phyloP scores from a whole-genome alignment of 1,140 invertebrate genomes.

The Arctopsyche grandis region DNA sequence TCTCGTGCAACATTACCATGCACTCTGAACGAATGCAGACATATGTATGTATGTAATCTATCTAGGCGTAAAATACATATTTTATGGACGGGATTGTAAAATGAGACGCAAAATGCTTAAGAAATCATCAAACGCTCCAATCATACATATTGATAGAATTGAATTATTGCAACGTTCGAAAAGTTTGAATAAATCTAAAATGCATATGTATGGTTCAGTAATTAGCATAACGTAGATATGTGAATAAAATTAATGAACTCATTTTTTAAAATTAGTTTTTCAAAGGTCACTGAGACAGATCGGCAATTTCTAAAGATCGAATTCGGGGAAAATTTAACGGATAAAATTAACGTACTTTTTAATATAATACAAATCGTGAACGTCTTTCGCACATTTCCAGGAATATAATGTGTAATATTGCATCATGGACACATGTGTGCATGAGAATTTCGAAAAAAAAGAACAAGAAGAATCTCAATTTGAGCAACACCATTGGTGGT shows the following conservation, averaged over 20 bases:
- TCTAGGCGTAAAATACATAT: background rate
- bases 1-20: background rate
- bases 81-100: background rate
- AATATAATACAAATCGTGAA: slow-evolving; percentile 19
- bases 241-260: too few relatives aligned
- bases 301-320: too few relatives aligned
- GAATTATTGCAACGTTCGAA: too few relatives aligned
- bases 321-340: too few relatives aligned
- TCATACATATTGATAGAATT: too few relatives aligned
- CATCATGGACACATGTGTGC: background rate
- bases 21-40: background rate
- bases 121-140: too few relatives aligned
- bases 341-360: too few relatives aligned
- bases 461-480: background rate
- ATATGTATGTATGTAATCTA: background rate
- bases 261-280: too few relatives aligned
- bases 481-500: slow-evolving; percentile 19
- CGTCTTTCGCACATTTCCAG: background rate
- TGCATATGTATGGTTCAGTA: too few relatives aligned
- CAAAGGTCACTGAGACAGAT: too few relatives aligned
- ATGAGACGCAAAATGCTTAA: background rate
- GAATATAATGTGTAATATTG: slow-evolving; percentile 5
- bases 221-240: too few relatives aligned
- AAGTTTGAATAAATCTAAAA: too few relatives aligned
- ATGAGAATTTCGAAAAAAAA: slow-evolving; percentile 1